Conservation (phyloP, 1,140 invertebrate species). For the Drosophila ficusphila region DNA sequence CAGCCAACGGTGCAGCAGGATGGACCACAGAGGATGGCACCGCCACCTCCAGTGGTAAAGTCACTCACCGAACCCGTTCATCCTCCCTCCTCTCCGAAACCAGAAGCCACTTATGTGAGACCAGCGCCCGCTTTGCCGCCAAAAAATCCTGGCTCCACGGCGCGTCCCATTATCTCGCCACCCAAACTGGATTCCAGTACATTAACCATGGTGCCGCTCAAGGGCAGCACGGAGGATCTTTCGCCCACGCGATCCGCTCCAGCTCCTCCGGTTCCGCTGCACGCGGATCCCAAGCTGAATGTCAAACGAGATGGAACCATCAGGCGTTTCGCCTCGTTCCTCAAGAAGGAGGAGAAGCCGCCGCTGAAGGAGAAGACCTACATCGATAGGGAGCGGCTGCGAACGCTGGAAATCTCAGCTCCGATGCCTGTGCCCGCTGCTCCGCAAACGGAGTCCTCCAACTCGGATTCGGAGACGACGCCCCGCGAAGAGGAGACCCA, state of each 20-base stretch:
- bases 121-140: constrained; percentile 86
- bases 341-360: constrained; percentile 88
- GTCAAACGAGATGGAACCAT: constrained; percentile 86
- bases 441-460: constrained; percentile 67
- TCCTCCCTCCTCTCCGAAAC: constrained; percentile 3
- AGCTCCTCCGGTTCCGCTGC: constrained; percentile 74
- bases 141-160: constrained; percentile 83
- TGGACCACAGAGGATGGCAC: constrained; percentile 70
- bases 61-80: neutral
- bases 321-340: constrained; percentile 91
- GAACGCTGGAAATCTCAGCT: constrained; percentile 92
- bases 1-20: constrained; percentile 78
- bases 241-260: constrained; percentile 81
- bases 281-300: constrained; percentile 83
- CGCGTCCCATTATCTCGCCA: constrained; percentile 90
- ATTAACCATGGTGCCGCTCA: constrained; percentile 89
- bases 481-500: constrained; percentile 77
- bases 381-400: constrained; percentile 88
- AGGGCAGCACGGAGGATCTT: constrained; percentile 85
- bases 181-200: constrained; percentile 92
- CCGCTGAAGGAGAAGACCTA: constrained; percentile 87
- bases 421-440: constrained; percentile 86
- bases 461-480: constrained; percentile 78
- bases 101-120: constrained; percentile 39
- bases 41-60: constrained; percentile 68